These are phyloP conservation scores for Lates calcarifer DNA, from an alignment of 2,113 vertebrate genomes.

Conservation along the genomic window DNA sequence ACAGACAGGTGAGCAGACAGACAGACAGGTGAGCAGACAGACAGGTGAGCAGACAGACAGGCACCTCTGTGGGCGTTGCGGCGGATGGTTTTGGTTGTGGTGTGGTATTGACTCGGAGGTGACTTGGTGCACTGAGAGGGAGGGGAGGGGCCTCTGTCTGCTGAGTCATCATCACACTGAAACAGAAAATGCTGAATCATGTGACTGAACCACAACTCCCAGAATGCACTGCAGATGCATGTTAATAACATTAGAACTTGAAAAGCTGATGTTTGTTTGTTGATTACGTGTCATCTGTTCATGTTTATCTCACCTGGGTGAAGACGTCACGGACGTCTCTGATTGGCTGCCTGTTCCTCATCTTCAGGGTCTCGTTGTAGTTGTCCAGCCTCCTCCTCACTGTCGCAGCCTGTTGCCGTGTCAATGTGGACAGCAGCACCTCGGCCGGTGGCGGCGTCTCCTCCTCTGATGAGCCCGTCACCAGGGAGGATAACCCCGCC, in stretches of 20 bases:
- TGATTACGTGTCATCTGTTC: too few species aligned
- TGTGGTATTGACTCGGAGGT: constrained; percentile 50
- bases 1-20: neutral
- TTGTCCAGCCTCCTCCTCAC: constrained; percentile 93
- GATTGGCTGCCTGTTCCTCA: constrained; percentile 88
- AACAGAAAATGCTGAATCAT: neutral
- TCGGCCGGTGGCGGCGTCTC: constrained; percentile 86
- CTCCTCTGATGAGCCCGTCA: constrained; percentile 82
- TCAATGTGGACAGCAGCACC: constrained; percentile 92
- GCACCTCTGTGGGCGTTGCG: constrained; percentile 59
- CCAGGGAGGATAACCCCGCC: constrained; percentile 91
- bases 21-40: constrained; percentile 32
- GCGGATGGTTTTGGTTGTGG: constrained; percentile 72
- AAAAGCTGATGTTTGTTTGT: too few species aligned
- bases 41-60: constrained; percentile 4
- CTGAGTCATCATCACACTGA: constrained; percentile 53
- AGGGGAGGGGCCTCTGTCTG: constrained; percentile 40
- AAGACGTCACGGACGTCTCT: constrained; percentile 94
- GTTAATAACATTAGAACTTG: too few species aligned
- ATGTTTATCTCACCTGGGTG: constrained; percentile 83
- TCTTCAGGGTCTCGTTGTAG: constrained; percentile 93
- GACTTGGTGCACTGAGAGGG: neutral
- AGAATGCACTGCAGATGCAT: neutral
- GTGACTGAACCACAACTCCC: neutral
- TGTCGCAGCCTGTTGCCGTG: constrained; percentile 91